Conservation (phyloP, 2,797 vertebrate species). For the Hypotaenidia philippensis region DNA sequence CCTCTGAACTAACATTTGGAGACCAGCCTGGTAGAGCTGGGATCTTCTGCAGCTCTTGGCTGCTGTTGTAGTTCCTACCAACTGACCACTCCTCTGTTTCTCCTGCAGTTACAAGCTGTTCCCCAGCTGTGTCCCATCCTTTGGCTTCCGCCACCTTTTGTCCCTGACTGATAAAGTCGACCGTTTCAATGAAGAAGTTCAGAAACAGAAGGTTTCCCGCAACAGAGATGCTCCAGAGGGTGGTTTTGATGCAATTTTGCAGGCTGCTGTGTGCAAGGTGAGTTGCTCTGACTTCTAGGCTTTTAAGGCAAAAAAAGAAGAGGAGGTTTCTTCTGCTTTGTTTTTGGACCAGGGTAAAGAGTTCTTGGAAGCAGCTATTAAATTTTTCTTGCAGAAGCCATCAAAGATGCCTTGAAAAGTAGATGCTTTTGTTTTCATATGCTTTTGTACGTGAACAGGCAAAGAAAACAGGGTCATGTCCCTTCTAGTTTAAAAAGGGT, state of each 20-base stretch:
- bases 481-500: neutral
- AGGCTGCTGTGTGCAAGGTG: slow-evolving; percentile 97
- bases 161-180: slow-evolving; percentile 94
- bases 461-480: neutral
- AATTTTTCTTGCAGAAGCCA: neutral
- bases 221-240: slow-evolving; percentile 97
- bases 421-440: neutral
- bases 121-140: slow-evolving; percentile 93
- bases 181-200: slow-evolving; percentile 95
- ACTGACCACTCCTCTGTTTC: neutral
- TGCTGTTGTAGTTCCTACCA: neutral
- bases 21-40: neutral
- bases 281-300: neutral
- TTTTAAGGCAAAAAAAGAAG: neutral
- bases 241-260: slow-evolving; percentile 94
- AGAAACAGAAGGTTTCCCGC: slow-evolving; percentile 95
- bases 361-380: neutral
- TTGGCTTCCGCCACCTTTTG: slow-evolving; percentile 95
- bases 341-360: neutral
- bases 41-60: neutral
- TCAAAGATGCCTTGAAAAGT: neutral
- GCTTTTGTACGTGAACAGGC: neutral
- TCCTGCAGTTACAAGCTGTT: slow-evolving; percentile 91
- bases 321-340: neutral
- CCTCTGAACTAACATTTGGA: neutral